Evolutionary conservation across 2,113 vertebrate species (phyloP).

Genomic region (Mesoclemmys tuberculata): DNA sequence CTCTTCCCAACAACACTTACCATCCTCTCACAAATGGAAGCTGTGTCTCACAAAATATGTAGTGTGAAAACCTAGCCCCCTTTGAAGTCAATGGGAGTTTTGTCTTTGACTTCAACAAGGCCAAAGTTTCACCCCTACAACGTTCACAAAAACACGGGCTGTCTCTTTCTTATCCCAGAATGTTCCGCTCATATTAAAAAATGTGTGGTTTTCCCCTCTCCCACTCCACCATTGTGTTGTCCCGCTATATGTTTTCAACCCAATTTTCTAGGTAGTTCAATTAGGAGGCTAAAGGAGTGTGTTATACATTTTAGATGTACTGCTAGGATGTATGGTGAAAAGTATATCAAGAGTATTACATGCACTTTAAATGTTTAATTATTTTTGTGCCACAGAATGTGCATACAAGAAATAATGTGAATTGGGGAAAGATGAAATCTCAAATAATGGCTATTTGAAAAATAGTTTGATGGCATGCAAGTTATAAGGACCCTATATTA

Average conservation of each 20-base stretch:
- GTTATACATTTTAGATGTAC: background rate
- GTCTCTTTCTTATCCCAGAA: background rate
- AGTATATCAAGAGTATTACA: constrained; percentile 35
- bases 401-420: constrained; percentile 27
- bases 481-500: background rate
- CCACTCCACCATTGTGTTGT: background rate
- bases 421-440: constrained; percentile 35
- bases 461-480: constrained; percentile 1
- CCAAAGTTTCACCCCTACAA: background rate
- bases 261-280: background rate
- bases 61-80: background rate
- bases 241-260: background rate
- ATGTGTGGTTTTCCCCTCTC: background rate
- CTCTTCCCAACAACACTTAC: background rate
- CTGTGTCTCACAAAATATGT: background rate
- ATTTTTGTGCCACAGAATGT: constrained; percentile 8
- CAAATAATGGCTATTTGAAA: constrained; percentile 14
- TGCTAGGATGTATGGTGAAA: background rate
- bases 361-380: constrained; percentile 13
- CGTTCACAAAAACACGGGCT: background rate
- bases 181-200: background rate
- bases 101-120: background rate
- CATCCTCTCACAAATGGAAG: background rate
- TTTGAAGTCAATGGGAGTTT: background rate
- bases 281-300: background rate